Conservation (phyloP, 2,888 invertebrate species). For the Arrhopalites spinosus region DNA sequence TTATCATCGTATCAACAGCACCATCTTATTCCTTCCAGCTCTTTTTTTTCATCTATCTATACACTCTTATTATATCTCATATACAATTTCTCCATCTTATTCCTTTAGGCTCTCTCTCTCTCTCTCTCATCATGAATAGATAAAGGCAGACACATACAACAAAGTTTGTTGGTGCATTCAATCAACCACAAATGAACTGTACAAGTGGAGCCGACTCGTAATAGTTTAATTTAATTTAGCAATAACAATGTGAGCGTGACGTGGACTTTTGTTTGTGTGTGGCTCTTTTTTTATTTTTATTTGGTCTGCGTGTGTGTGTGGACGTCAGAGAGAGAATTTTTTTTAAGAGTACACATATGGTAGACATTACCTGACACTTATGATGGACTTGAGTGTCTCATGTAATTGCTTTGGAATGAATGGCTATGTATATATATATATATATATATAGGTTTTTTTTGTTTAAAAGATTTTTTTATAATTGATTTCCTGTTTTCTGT, state of each 20-base stretch:
- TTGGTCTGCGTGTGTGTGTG: slow-evolving; percentile 11
- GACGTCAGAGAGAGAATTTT: background rate
- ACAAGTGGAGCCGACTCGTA: slow-evolving; percentile 31
- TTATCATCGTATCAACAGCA: slow-evolving; percentile 39
- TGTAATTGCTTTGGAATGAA: background rate
- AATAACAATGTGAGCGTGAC: slow-evolving; percentile 38
- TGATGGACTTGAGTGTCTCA: background rate
- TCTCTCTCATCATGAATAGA: slow-evolving; percentile 11
- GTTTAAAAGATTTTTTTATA: background rate
- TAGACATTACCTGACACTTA: background rate
- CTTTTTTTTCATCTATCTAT: background rate
- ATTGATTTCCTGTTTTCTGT: slow-evolving; percentile 32
- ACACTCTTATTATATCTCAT: background rate
- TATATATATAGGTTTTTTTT: background rate
- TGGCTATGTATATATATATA: background rate
- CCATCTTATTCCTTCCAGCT: slow-evolving; percentile 28
- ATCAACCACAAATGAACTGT: slow-evolving; percentile 31
- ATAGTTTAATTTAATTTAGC: slow-evolving; percentile 40
- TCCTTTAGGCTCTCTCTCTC: background rate
- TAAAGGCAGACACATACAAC: slow-evolving; percentile 2
- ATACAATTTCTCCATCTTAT: background rate
- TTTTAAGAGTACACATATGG: background rate
- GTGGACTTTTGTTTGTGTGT: slow-evolving; percentile 24
- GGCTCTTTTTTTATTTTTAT: slow-evolving; percentile 4
- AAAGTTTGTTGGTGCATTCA: background rate